Evolutionary conservation across 2,113 vertebrate species (phyloP), one percentile per base, ranked within the genome.

Genomic region (Shinisaurus crocodilurus): DNA sequence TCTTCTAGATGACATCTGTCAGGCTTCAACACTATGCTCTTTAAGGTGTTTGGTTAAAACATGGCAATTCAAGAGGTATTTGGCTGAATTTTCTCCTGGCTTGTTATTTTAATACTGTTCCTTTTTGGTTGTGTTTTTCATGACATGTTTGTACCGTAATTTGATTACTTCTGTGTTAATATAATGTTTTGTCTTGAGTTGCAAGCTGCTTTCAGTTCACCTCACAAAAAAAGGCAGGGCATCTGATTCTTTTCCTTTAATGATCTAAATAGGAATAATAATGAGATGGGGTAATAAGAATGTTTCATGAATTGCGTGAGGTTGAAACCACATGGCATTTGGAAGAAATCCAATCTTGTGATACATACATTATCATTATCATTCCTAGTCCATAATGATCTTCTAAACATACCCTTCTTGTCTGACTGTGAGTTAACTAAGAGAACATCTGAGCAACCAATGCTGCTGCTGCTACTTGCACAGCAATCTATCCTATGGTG

Each of bases 401-500:
- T 82, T 57, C n/a, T 54, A 82, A 89, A 54, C 12, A 23, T 18
- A 37, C 32, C 34, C 18, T 9, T 89, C 32, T 82, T 72, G 50
- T 89, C 70, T 87, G 5, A 65, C 32, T 13, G 34, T 10, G 27
- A 81, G 88, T 80, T 6, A 91, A 25, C 12, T 69, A 94, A 92
- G 84, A 32, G 87, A 88, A 90, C 48, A 79, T 90, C 92, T 91
- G 50, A 23, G 40, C 74, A 94, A 95, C 15, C 74, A 81, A 90
- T n/a, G 65, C 65, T 88, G 82, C 65, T 0, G 50, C 50, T 57
- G 15, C 60, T 63, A 63, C 60, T 63, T 5, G 20, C 60, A 63
- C 16, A 63, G 60, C 37, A 65, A 5, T 70, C 85, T 84, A 85
- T 69, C 60, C 60, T 3, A 92, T 34, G 65, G 12, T 0, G 29